Evolutionary conservation across 1,140 invertebrate species (phyloP).

Genomic region (Conus ventricosus): DNA sequence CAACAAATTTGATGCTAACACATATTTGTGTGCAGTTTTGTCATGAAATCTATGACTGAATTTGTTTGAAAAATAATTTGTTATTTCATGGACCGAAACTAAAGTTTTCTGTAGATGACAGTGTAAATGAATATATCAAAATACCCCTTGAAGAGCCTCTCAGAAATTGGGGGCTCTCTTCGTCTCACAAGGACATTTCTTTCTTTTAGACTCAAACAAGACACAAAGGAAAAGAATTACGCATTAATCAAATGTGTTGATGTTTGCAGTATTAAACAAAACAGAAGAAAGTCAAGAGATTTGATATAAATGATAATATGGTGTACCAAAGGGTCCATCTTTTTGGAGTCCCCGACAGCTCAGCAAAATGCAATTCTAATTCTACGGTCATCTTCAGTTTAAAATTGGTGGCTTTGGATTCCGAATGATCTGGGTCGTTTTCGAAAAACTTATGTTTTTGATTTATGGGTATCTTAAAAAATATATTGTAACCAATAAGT

Average conservation of each 20-base stretch:
- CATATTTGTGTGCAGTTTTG: too few relatives aligned
- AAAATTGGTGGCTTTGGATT: background rate
- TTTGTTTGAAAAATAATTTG: too few relatives aligned
- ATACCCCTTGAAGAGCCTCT: background rate
- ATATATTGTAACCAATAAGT: too few relatives aligned
- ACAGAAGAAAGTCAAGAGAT: background rate
- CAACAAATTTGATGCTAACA: too few relatives aligned
- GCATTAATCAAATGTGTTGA: background rate
- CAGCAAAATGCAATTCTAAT: background rate
- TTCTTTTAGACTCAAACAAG: background rate
- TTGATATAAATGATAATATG: background rate
- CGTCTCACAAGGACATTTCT: background rate
- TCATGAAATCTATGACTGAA: too few relatives aligned
- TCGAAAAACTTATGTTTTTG: background rate
- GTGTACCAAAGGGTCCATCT: background rate
- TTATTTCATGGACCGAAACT: too few relatives aligned
- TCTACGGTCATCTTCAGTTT: background rate
- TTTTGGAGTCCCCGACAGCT: conserved; percentile 20
- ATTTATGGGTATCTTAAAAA: background rate
- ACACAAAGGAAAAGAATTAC: background rate
- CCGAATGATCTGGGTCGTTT: background rate
- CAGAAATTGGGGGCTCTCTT: background rate
- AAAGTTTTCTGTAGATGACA: too few relatives aligned
- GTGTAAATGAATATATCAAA: background rate
- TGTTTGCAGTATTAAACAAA: background rate